These are phyloP conservation scores for Tor tambroides DNA, from an alignment of 2,113 vertebrate genomes.

Conservation along the genomic window DNA sequence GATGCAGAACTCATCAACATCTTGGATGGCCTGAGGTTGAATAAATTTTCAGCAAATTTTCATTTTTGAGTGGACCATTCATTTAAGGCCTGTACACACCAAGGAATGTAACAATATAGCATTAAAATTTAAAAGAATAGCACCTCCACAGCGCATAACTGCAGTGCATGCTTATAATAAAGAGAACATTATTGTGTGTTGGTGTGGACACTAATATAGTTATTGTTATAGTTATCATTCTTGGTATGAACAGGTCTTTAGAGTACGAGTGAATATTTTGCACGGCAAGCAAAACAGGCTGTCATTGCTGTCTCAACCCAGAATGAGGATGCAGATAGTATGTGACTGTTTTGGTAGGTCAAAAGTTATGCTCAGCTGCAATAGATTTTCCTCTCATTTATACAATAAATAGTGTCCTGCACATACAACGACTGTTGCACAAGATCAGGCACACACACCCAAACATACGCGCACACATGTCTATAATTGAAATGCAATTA, in stretches of 20 bases:
- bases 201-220: background rate
- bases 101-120: too few species aligned
- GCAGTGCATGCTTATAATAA: background rate
- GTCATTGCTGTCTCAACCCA: background rate
- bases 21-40: too few species aligned
- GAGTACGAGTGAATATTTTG: background rate
- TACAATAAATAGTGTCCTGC: background rate
- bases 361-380: background rate
- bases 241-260: background rate
- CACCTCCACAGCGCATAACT: background rate
- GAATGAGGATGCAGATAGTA: background rate
- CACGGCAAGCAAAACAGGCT: background rate
- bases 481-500: constrained; percentile 62
- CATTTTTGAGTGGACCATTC: too few species aligned
- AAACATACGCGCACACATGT: background rate
- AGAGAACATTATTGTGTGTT: background rate
- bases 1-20: too few species aligned
- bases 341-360: background rate
- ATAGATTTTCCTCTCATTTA: background rate
- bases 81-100: background rate
- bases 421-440: background rate
- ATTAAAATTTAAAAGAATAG: background rate
- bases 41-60: too few species aligned
- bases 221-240: background rate
- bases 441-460: background rate